phyloP scores from a whole-genome alignment of 2,113 vertebrate species.

The Amia ocellicauda region DNA sequence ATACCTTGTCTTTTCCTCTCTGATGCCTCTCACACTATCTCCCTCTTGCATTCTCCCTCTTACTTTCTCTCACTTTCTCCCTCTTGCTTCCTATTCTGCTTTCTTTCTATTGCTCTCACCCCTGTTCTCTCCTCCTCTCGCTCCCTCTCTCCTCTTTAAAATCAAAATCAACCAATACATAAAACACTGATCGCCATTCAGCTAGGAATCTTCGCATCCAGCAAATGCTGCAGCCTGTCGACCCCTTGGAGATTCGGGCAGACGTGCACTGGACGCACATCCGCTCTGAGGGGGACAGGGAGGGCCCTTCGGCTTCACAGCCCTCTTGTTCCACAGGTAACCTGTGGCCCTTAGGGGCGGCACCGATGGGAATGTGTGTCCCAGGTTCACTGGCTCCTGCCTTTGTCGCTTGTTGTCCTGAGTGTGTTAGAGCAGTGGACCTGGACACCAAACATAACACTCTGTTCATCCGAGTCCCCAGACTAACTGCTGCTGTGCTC shows the following conservation, averaged over 20 bases:
- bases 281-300: conserved; percentile 67
- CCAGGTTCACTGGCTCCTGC: no score
- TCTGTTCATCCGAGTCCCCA: conserved; percentile 22
- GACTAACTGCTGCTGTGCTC: conserved; percentile 18
- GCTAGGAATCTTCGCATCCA: conserved; percentile 79
- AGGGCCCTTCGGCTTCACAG: conserved; percentile 63
- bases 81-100: conserved; percentile 19
- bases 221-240: conserved; percentile 71
- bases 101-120: conserved; percentile 27
- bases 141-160: conserved; percentile 22
- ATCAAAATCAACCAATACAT: conserved; percentile 14
- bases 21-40: conserved; percentile 43
- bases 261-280: conserved; percentile 75
- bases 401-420: no score
- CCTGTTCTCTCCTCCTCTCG: conserved; percentile 24
- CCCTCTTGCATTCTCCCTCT: conserved; percentile 42
- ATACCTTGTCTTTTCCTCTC: conserved; percentile 36
- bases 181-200: conserved; percentile 38
- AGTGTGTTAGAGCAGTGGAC: no score
- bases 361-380: neutral
- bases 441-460: neutral
- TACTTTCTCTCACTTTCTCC: conserved; percentile 26
- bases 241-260: conserved; percentile 77
- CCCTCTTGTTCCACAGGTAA: conserved; percentile 88
- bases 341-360: conserved; percentile 32